Conservation (phyloP, 2,888 invertebrate genomes). For the Calliopum simillimum region DNA sequence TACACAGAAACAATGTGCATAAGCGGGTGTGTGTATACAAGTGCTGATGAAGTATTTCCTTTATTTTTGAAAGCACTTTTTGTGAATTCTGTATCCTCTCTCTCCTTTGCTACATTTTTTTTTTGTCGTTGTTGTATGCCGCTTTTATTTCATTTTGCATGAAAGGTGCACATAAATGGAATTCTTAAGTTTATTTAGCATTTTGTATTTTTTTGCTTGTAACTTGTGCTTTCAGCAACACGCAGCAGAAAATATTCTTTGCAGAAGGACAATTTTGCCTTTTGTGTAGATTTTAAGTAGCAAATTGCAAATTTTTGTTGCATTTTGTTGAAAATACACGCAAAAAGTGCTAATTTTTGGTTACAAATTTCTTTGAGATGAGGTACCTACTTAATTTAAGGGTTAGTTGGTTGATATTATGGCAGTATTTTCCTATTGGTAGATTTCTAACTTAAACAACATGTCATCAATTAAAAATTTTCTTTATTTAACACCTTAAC, state of each 20-base stretch:
- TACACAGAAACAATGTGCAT: slow-evolving; percentile 23
- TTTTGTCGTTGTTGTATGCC: background rate
- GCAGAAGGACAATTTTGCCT: slow-evolving; percentile 19
- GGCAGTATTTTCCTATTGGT: no score
- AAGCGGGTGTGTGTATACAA: slow-evolving; percentile 23
- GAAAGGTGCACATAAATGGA: slow-evolving; percentile 37
- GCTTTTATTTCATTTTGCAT: slow-evolving; percentile 29
- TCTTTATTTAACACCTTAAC: slow-evolving; percentile 14
- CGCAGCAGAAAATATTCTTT: slow-evolving; percentile 6
- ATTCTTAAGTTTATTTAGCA: slow-evolving; percentile 35
- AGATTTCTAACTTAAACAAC: no score
- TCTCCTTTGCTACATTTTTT: background rate
- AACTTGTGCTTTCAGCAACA: background rate
- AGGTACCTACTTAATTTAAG: no score
- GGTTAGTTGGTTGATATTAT: no score
- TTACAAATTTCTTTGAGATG: no score
- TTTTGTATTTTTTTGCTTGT: background rate
- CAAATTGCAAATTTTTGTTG: slow-evolving; percentile 19
- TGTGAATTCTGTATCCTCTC: background rate
- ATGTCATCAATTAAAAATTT: no score
- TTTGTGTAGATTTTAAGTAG: slow-evolving; percentile 2
- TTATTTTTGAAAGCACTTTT: slow-evolving; percentile 44
- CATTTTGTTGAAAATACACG: background rate
- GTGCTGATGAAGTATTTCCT: slow-evolving; percentile 57
- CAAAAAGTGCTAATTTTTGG: no score